Evolutionary conservation across 2,797 vertebrate species (phyloP).

Genomic region (Bufotes viridis): DNA sequence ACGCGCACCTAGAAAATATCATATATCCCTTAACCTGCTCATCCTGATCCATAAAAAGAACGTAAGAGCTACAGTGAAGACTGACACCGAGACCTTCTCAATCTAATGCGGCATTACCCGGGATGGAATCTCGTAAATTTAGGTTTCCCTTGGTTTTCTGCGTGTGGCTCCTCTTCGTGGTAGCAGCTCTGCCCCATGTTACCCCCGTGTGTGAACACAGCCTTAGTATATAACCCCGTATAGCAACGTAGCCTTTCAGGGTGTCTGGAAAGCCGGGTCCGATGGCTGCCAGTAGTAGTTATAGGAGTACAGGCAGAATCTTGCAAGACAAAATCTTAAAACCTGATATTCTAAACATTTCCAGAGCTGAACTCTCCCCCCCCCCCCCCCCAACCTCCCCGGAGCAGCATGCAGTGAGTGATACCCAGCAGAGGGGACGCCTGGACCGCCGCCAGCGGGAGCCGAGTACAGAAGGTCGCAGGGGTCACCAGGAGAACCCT

Average conservation of each 20-base stretch:
- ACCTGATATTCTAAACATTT: neutral
- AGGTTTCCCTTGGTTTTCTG: neutral
- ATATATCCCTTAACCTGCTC: neutral
- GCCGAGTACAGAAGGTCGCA: neutral
- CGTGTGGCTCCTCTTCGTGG: no score
- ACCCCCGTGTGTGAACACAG: neutral
- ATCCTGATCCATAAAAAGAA: neutral
- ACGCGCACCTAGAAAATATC: no score
- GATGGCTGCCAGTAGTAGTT: neutral
- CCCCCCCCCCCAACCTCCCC: neutral
- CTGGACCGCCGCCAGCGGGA: slow-evolving; percentile 6
- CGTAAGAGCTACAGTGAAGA: neutral
- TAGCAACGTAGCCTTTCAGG: neutral
- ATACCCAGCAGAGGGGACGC: neutral
- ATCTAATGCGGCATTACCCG: no score
- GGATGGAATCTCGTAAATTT: no score
- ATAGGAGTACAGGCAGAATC: neutral
- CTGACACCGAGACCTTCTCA: neutral
- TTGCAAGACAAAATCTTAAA: neutral
- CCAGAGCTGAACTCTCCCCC: neutral
- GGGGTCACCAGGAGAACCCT: slow-evolving; percentile 10
- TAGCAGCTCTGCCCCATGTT: neutral
- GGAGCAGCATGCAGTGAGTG: neutral
- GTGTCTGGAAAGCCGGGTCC: neutral
- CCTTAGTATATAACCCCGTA: no score